These are phyloP conservation scores for Antechinus flavipes DNA, from an alignment of 2,113 vertebrate species.

Conservation along the genomic window DNA sequence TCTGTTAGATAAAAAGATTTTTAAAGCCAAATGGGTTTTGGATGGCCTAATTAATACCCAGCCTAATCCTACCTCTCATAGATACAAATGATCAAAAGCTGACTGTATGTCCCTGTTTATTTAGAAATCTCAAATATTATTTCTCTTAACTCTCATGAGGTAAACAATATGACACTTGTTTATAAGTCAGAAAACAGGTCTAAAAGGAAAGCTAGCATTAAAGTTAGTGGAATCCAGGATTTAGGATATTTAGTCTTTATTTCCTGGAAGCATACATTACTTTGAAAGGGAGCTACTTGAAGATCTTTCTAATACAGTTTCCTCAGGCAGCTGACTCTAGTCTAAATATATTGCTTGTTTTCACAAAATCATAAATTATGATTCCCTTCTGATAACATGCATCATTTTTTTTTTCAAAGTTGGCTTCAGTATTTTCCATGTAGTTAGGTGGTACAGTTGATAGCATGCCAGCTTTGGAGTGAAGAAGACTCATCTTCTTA, in stretches of 20 bases:
- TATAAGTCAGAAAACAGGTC: neutral
- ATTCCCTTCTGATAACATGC: neutral
- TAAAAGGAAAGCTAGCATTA: neutral
- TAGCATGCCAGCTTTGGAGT: neutral
- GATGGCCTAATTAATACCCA: neutral
- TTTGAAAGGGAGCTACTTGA: neutral
- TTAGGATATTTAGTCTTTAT: neutral
- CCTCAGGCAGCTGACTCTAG: neutral
- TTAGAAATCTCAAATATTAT: neutral
- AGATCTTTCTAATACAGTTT: neutral
- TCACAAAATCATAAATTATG: neutral
- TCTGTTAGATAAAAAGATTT: constrained; percentile 6
- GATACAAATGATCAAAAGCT: neutral
- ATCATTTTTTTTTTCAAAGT: neutral
- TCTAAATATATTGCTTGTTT: neutral
- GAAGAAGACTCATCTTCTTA: neutral
- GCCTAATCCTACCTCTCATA: neutral
- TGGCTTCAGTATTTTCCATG: neutral
- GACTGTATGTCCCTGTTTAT: neutral
- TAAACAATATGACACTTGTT: neutral
- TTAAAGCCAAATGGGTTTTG: neutral
- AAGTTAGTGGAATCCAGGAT: neutral
- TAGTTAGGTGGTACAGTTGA: neutral
- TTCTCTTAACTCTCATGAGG: neutral
- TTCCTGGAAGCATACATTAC: neutral